A percentile compares a stretch with the other conserved stretches of the same genome.
These are phyloP conservation scores for Felis chaus DNA, from an alignment of 2,113 vertebrate species.

Conservation along the genomic window DNA sequence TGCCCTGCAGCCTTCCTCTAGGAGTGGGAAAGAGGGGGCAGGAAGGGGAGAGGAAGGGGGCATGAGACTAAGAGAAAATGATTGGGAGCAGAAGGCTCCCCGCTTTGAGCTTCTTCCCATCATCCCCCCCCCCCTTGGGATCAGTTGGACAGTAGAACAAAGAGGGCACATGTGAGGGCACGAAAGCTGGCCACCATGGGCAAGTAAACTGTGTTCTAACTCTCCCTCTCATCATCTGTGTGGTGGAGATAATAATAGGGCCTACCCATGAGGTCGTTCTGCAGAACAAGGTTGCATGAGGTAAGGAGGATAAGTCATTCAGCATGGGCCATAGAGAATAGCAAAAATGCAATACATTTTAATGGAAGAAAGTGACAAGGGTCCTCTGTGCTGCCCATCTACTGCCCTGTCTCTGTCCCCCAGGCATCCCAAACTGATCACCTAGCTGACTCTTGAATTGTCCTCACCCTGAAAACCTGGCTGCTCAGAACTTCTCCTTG, in stretches of 20 bases:
- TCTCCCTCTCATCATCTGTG: neutral
- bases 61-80: neutral
- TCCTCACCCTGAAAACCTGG: neutral
- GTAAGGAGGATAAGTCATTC: neutral
- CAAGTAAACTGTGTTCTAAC: neutral
- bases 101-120: neutral
- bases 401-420: neutral
- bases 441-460: neutral
- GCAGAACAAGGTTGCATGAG: neutral
- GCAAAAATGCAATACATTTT: neutral
- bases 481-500: neutral
- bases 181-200: neutral
- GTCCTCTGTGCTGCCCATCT: neutral
- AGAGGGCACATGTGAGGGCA: neutral
- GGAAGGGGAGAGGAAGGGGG: neutral
- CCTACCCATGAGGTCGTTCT: neutral
- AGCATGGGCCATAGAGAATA: neutral
- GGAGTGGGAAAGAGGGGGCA: slow-evolving; percentile 42
- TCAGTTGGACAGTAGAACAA: neutral
- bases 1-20: slow-evolving; percentile 21
- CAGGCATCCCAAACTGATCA: neutral
- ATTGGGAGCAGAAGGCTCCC: neutral
- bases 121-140: neutral
- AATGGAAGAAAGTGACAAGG: neutral
- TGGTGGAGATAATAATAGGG: neutral